phyloP scores from a whole-genome alignment of 2,113 vertebrate genomes.

The Mungos mungo region DNA sequence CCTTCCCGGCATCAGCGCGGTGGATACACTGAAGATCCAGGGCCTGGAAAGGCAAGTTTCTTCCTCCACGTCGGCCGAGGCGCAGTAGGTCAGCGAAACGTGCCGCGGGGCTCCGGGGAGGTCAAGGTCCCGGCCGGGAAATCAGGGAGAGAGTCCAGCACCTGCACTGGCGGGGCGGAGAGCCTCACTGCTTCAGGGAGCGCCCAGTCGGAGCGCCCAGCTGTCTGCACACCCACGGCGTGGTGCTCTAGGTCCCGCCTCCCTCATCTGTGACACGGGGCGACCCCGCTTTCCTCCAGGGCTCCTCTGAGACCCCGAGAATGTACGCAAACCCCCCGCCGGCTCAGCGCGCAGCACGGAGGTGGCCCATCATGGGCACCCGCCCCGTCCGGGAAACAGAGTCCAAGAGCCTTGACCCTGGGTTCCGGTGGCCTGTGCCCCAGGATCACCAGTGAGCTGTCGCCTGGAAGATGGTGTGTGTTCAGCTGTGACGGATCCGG shows the following conservation, averaged over 20 bases:
- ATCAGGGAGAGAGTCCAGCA: neutral
- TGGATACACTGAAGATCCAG: neutral
- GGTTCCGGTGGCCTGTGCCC: neutral
- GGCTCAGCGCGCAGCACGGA: neutral
- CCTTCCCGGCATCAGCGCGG: neutral
- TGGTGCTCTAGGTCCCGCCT: neutral
- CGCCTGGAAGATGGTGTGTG: slow-evolving; percentile 27
- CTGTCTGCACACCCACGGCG: accelerated
- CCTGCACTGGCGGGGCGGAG: neutral
- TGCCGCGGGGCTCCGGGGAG: accelerated
- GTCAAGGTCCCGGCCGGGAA: neutral
- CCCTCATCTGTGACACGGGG: neutral
- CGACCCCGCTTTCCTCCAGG: neutral
- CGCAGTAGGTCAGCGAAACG: accelerated
- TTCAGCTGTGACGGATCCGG: slow-evolving; percentile 73
- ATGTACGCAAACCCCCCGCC: accelerated
- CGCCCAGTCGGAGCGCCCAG: too few relatives aligned
- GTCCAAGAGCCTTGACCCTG: accelerated
- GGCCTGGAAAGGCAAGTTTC: neutral
- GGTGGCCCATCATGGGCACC: accelerated
- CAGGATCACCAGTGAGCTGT: neutral
- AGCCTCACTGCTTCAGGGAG: neutral
- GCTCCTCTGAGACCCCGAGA: too few relatives aligned
- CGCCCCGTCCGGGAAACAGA: neutral
- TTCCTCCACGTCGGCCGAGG: neutral